Evolutionary conservation across 2,888 invertebrate genomes (phyloP).

Genomic region (Dryobotodes eremita): DNA sequence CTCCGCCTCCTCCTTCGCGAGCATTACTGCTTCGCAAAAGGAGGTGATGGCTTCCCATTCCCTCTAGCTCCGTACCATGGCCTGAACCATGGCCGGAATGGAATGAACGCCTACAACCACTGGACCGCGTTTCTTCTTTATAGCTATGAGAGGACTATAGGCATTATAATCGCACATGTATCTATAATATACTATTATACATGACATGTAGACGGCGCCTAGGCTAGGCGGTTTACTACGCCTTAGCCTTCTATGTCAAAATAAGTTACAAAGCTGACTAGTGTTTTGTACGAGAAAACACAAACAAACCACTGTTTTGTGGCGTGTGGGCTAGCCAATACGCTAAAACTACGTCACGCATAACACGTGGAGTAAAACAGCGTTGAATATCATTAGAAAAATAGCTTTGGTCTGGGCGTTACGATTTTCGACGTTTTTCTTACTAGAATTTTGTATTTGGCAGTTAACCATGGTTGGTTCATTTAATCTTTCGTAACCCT

Average conservation of each 20-base stretch:
- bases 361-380: conserved; percentile 17
- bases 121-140: too few relatives aligned
- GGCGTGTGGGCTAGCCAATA: conserved; percentile 27
- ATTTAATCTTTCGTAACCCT: neutral
- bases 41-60: too few relatives aligned
- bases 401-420: conserved; percentile 16
- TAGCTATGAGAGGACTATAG: neutral
- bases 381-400: conserved; percentile 46
- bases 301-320: neutral
- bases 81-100: too few relatives aligned
- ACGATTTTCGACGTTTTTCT: neutral
- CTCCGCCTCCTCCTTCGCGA: too few relatives aligned
- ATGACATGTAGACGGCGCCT: too few relatives aligned
- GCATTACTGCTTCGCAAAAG: too few relatives aligned
- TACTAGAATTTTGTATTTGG: neutral
- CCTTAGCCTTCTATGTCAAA: neutral
- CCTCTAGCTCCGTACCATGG: too few relatives aligned
- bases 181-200: neutral
- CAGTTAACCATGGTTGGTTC: neutral
- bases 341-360: conserved; percentile 55
- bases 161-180: neutral
- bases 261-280: neutral
- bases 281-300: neutral
- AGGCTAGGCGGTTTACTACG: too few relatives aligned
- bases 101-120: too few relatives aligned